Base-by-base conservation (phyloP, 2,888 invertebrate species). In the Nymphalis c-album region DNA sequence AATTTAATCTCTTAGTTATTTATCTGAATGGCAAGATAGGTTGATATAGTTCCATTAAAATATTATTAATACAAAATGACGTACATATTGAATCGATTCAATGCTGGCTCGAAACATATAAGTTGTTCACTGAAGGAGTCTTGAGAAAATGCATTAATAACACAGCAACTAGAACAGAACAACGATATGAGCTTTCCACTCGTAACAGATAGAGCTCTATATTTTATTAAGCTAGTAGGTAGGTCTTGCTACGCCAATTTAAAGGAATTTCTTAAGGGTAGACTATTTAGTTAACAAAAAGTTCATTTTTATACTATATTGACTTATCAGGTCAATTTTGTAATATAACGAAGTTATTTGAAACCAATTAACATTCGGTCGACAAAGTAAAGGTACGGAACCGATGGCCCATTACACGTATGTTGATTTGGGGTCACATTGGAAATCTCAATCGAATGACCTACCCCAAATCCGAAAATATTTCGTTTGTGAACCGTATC, bases 401-500 rank as follows among this genome's bases (percentile, higher is more conserved):
- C 51, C 31, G 31, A 20, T 45, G 60, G 45, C 18, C 60, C 51
- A 64, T 64, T 63, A 60, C 61, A 58, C 57, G 62, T 47, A 40
- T 70, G 60, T 48, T 61, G 51, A 63, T 53, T 59, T 40, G 40
- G 57, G 50, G 62, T 65, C 60, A 58, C 61, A 64, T 64, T 70
- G 71, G 70, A 76, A 80, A 81, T 80, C 78, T 78, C 80, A 79
- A 83, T 83, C 77, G 79, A 80, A 80, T 81, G 84, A 87, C 85
- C 86, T 83, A 85, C 85, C 84, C 76, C 85, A 87, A 85, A 77
- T 76, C 77, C 78, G 74, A 77, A 77, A 79, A 85, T 85, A 80
- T 83, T 85, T 80, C 83, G 82, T 83, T 80, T 81, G 78, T 78
- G 76, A 76, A 78, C 81, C 84, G 80, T 88, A 91, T 90, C 89